phyloP scores from a whole-genome alignment of 2,888 invertebrate genomes.

The Drosophila mulleri region DNA sequence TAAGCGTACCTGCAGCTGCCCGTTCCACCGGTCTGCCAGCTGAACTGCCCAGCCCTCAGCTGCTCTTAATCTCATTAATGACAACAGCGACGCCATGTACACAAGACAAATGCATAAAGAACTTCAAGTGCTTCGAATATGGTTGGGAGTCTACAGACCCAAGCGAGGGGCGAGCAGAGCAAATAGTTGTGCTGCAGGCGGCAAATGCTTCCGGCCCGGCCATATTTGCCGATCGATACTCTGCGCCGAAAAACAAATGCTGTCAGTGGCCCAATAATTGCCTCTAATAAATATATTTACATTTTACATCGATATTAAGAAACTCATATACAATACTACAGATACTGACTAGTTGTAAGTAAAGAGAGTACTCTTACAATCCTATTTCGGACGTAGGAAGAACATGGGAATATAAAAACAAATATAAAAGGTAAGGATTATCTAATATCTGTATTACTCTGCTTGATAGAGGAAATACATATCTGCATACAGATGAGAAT shows the following conservation, averaged over 20 bases:
- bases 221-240: background rate
- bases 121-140: conserved; percentile 75
- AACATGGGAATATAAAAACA: too few relatives aligned
- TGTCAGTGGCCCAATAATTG: too few relatives aligned
- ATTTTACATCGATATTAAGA: too few relatives aligned
- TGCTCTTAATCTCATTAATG: conserved; percentile 66
- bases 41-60: conserved; percentile 12
- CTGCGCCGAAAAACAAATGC: background rate
- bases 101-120: conserved; percentile 79
- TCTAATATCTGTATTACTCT: too few relatives aligned
- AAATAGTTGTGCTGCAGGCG: background rate
- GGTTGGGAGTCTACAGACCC: conserved; percentile 55
- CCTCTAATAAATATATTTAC: too few relatives aligned
- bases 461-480: too few relatives aligned
- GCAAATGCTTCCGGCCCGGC: background rate
- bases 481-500: too few relatives aligned
- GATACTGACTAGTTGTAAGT: too few relatives aligned
- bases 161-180: background rate
- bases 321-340: too few relatives aligned
- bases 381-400: too few relatives aligned
- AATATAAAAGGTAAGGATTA: too few relatives aligned
- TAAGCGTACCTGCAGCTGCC: conserved; percentile 38
- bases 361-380: too few relatives aligned
- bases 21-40: background rate
- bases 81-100: conserved; percentile 63